Evolutionary conservation across 2,888 invertebrate genomes (phyloP), one percentile per base, ranked within the genome.

Genomic region (Luperina testacea): DNA sequence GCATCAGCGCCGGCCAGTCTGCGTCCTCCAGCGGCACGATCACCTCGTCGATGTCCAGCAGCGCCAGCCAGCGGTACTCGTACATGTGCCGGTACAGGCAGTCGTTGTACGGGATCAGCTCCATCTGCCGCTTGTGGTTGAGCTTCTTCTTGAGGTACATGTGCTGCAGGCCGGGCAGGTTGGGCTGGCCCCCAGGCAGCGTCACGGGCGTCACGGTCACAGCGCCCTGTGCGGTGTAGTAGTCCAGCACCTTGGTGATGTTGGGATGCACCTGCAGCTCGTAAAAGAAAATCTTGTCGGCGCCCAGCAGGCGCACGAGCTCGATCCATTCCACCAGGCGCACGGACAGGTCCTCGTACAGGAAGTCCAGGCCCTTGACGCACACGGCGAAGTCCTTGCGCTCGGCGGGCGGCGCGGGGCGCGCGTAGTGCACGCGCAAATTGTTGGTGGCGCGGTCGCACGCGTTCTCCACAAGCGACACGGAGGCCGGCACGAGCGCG

Each of bases 291-390:
- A 99, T 98, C 93, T 99, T 99, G 91, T 99, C 98, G 0, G 99
- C 99, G 7, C 99, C 99, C 71, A 99, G 97, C 61, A 99, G 96
- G 51, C 97, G 97, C 57, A 99, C 96, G 83, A 99, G 97, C 94
- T 99, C 99, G 90, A 99, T 98, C 99, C 99, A 99, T 94, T 99
- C 99, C 71, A 99, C 98, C 45, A 99, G 96, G 6, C 99, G 97
- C 27, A 98, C 98, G 2, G 99, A 99, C 2, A 99, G 95, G 94
- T 99, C 99, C 92, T 99, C 98, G 95, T 99, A 98, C 5, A 98
- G 97, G 92, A 99, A 99, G 94, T 99, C 99, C 76, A 99, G 96
- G 0, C 99, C 99, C 94, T 99, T 99, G 42, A 99, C 99, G 94
- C 99, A 99, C 5, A 99, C 99, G 2, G 99, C 99, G 93, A 99